Conservation (phyloP, 1,140 invertebrate genomes). For the Sweltsa coloradensis region DNA sequence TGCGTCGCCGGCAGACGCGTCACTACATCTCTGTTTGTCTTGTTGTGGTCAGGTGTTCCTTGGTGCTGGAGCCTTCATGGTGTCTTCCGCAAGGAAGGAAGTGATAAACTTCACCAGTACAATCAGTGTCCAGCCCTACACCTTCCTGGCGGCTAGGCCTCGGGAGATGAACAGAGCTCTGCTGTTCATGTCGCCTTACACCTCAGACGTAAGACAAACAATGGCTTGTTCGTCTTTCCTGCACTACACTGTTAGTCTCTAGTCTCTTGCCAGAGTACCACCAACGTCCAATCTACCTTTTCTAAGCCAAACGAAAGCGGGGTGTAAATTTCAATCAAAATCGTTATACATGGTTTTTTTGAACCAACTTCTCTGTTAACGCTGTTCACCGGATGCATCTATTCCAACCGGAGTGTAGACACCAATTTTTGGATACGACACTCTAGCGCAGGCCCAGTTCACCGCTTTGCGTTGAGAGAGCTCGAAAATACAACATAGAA, state of each 20-base stretch:
- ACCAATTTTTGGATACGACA: no score
- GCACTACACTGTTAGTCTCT: slow-evolving; percentile 2
- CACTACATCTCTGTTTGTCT: no score
- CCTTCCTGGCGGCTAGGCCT: slow-evolving; percentile 61
- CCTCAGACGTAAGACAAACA: slow-evolving; percentile 51
- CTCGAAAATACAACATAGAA: no score
- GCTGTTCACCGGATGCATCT: no score
- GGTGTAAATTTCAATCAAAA: background rate
- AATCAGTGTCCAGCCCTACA: slow-evolving; percentile 65
- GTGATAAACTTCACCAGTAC: slow-evolving; percentile 67
- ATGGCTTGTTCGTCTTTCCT: no score
- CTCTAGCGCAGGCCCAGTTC: no score
- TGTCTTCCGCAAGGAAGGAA: slow-evolving; percentile 43
- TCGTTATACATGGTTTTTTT: background rate
- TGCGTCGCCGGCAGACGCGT: no score
- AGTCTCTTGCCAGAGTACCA: slow-evolving; percentile 1
- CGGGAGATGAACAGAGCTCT: slow-evolving; percentile 62
- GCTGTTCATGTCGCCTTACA: slow-evolving; percentile 76
- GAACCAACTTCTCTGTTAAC: no score
- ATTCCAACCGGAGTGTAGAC: no score
- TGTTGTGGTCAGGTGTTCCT: slow-evolving; percentile 46
- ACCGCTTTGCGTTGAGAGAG: no score
- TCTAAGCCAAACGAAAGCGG: no score
- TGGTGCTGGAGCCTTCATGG: slow-evolving; percentile 57
- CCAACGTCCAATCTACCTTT: no score